These are phyloP conservation scores for Phrixothrix hirtus DNA, from an alignment of 2,888 invertebrate species.

Conservation along the genomic window DNA sequence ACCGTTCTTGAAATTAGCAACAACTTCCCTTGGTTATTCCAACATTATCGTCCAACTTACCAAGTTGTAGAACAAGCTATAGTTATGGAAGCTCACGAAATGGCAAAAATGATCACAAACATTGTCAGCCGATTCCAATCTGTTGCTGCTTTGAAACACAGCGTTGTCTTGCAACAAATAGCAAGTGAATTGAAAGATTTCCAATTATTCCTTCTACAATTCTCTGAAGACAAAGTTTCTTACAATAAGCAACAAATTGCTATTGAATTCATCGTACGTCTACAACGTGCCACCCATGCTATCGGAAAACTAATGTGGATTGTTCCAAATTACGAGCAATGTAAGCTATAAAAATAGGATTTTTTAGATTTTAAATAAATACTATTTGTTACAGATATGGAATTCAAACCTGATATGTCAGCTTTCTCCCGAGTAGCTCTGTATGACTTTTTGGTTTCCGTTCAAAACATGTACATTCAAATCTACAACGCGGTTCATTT, in stretches of 20 bases:
- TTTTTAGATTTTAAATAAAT: neutral
- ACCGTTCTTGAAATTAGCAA: conserved; percentile 4
- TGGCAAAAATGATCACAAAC: conserved; percentile 5
- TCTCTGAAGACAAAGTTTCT: neutral
- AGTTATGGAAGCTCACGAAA: conserved; percentile 10
- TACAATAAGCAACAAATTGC: neutral
- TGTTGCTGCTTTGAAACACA: neutral
- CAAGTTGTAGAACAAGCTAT: conserved; percentile 4
- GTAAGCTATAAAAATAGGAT: neutral
- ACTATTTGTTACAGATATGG: neutral
- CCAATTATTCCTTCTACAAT: conserved; percentile 5
- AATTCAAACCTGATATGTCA: conserved; percentile 1
- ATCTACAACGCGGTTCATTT: conserved; percentile 4
- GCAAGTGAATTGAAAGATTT: conserved; percentile 8
- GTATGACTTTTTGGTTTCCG: conserved; percentile 4
- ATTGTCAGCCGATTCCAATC: conserved; percentile 13
- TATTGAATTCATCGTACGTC: neutral
- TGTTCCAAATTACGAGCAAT: conserved; percentile 4
- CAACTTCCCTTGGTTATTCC: too few relatives aligned
- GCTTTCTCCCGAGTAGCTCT: conserved; percentile 4
- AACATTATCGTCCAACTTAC: neutral
- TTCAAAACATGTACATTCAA: conserved; percentile 14
- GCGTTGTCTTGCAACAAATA: conserved; percentile 4
- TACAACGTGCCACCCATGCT: conserved; percentile 5
- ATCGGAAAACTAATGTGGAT: conserved; percentile 10